Conservation (phyloP, 2,888 invertebrate genomes). For the Drosophila prolongata region DNA sequence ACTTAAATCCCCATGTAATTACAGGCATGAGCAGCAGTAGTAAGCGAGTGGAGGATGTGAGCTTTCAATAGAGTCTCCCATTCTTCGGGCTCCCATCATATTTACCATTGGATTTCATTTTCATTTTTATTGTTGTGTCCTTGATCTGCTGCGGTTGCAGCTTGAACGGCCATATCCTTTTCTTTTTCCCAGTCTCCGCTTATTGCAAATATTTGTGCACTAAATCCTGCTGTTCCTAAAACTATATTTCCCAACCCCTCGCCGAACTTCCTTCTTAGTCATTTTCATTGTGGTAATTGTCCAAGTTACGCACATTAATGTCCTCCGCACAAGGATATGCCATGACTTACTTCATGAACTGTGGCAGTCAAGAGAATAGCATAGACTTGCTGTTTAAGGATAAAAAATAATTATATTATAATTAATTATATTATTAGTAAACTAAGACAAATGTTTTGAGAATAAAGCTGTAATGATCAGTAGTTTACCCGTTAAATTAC, state of each 20-base stretch:
- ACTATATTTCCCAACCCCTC: neutral
- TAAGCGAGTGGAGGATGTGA: constrained; percentile 6
- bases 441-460: no score
- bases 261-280: constrained; percentile 19
- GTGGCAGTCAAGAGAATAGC: neutral
- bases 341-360: neutral
- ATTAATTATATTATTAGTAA: no score
- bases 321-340: constrained; percentile 29
- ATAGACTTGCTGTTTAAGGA: no score
- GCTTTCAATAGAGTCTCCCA: constrained; percentile 32
- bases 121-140: constrained; percentile 1
- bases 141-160: constrained; percentile 6
- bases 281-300: constrained; percentile 63
- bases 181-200: neutral
- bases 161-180: constrained; percentile 2
- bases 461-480: no score
- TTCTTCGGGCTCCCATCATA: constrained; percentile 22
- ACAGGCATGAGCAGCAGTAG: constrained; percentile 12
- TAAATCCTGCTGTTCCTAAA: constrained; percentile 21
- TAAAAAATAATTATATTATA: no score
- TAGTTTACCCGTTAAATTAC: no score
- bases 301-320: constrained; percentile 70
- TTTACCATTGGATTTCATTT: constrained; percentile 17
- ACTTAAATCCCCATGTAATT: constrained; percentile 49
- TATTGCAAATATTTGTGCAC: constrained; percentile 43